These are phyloP conservation scores for Hydra vulgaris DNA, from an alignment of 30 jellyfish, hydroid and myxozoan species.

Conservation along the genomic window DNA sequence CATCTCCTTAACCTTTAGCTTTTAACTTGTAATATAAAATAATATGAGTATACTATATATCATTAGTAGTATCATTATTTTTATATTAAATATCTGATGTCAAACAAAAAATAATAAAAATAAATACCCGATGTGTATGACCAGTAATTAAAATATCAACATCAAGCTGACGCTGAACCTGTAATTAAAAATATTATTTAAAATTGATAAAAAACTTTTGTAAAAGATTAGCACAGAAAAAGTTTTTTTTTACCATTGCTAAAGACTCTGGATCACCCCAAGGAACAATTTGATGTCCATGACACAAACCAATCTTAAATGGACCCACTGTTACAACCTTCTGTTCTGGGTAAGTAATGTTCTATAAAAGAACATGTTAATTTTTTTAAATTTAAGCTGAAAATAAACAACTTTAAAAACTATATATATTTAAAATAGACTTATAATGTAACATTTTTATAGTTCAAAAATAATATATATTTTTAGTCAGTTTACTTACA, in stretches of 20 bases:
- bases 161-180: conserved; percentile 96
- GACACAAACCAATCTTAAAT: conserved; percentile 84
- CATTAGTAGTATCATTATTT: background rate
- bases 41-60: too few relatives aligned
- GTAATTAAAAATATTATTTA: background rate
- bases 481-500: too few relatives aligned
- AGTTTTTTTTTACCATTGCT: conserved; percentile 82
- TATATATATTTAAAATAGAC: too few relatives aligned
- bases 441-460: too few relatives aligned
- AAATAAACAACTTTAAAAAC: background rate
- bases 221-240: background rate
- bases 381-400: background rate
- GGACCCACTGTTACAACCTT: conserved; percentile 95
- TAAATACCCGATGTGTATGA: conserved; percentile 77
- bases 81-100: too few relatives aligned
- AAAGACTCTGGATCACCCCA: conserved; percentile 98
- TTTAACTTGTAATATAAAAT: too few relatives aligned
- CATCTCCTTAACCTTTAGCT: too few relatives aligned
- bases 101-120: background rate
- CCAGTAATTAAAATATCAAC: conserved; percentile 92
- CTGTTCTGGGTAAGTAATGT: conserved; percentile 88
- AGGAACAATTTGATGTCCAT: conserved; percentile 97
- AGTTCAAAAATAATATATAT: too few relatives aligned
- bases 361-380: conserved; percentile 18
- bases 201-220: background rate